Base-by-base conservation (phyloP, 2,113 vertebrate genomes). In the Tachycineta bicolor region DNA sequence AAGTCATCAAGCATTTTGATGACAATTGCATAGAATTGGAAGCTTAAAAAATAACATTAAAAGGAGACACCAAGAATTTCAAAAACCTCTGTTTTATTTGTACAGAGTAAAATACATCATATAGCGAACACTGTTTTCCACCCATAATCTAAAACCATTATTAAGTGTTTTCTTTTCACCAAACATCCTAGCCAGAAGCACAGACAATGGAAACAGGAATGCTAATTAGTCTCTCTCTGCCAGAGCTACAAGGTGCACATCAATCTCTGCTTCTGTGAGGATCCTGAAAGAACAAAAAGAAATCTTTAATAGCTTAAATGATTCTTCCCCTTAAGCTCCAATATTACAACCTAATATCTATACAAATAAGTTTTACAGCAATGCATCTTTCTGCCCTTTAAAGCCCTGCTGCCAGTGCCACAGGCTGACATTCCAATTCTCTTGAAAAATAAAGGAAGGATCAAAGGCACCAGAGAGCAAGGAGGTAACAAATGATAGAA, bases 261-360 rank as follows among this genome's bases (percentile, higher is more conserved):
- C 99, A 89, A 99, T 98, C 97, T 99, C 99, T 53, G 98, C 96
- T 97, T 99, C 99, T 97, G 99, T 98, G 94, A 99, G 98, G 90
- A 99, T 99, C 98, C 99, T 99, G 97, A 82, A 98, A 97, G 74
- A 93, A 91, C 41, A 81, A 69, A 91, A 91, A 90, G 75, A 93
- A 65, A 93, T 81, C 58, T 75, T 81, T 58, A 89, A 93, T 56
- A 77, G 46, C 59, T 87, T 89, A 87, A 46, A 87, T 75, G 34
- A 95, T 65, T 75, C 34, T 60, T 82, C 26, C n/a, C 29, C 62
- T 94, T 86, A 60, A 93, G 46, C 56, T 80, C 18, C 68, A 71
- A 53, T 56, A 77, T 62, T 77, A 53, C 21, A 85, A 78, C 12
- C 34, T n/a, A 86, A 2, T 74, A 79, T 50, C 59, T 62, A 68